Percentiles rank a stretch among this genome's conserved stretches.
These are phyloP conservation scores for Pan paniscus DNA, from an alignment of 2,113 vertebrate species.

Conservation along the genomic window DNA sequence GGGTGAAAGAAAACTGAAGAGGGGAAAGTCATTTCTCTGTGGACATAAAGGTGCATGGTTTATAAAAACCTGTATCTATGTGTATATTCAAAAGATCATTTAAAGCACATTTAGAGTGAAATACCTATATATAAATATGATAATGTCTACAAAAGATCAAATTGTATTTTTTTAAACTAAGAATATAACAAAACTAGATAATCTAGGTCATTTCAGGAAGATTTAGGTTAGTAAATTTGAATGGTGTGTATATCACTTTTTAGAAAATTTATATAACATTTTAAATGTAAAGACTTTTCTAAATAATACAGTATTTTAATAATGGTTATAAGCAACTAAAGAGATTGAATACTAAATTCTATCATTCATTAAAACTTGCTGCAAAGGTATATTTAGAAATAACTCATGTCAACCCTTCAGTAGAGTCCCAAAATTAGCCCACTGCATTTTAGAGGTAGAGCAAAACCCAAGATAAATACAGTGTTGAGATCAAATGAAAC, in stretches of 20 bases:
- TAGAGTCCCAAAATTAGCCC: conserved; percentile 65
- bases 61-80: neutral
- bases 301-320: conserved; percentile 61
- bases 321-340: conserved; percentile 43
- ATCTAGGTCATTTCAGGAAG: conserved; percentile 58
- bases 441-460: conserved; percentile 64
- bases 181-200: neutral
- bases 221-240: conserved; percentile 28
- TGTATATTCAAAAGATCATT: neutral
- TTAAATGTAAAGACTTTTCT: conserved; percentile 40
- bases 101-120: conserved; percentile 7
- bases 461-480: conserved; percentile 73
- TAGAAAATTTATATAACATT: conserved; percentile 62
- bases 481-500: conserved; percentile 60
- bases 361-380: conserved; percentile 69
- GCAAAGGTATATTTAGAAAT: conserved; percentile 70
- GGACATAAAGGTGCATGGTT: neutral
- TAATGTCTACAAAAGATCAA: neutral
- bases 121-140: neutral
- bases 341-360: conserved; percentile 52
- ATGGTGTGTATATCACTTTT: conserved; percentile 28
- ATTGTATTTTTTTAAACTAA: neutral
- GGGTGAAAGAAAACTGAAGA: neutral
- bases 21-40: neutral
- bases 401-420: conserved; percentile 57